Evolutionary conservation across 2,797 vertebrate species (phyloP).

Genomic region (Melopsittacus undulatus): DNA sequence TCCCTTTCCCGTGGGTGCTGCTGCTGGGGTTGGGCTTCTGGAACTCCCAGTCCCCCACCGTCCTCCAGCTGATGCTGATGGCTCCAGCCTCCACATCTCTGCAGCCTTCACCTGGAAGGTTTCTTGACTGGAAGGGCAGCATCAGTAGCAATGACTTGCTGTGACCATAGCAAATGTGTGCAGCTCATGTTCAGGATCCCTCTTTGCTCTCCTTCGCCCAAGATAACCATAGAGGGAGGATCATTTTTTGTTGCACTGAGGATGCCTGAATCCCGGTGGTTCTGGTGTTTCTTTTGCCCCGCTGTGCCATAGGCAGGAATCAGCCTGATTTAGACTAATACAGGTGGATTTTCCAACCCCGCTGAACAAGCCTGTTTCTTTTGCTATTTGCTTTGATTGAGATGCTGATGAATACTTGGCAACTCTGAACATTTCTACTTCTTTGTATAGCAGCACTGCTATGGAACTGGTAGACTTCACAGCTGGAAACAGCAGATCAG

Average conservation of each 20-base stretch:
- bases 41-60: neutral
- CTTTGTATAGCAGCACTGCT: accelerated
- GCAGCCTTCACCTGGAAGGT: neutral
- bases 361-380: neutral
- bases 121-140: neutral
- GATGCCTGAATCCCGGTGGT: neutral
- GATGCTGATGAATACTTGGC: neutral
- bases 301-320: accelerated
- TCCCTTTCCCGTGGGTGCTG: constrained; percentile 2
- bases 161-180: accelerated
- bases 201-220: neutral
- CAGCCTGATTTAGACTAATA: neutral
- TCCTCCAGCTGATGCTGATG: neutral
- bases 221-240: neutral
- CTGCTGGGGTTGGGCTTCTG: neutral
- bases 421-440: neutral
- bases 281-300: accelerated
- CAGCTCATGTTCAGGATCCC: neutral
- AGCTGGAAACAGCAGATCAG: neutral
- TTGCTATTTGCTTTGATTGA: neutral
- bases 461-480: accelerated
- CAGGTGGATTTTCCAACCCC: neutral
- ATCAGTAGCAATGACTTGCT: neutral
- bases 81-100: neutral
- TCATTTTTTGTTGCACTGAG: neutral